A percentile compares a stretch with the other conserved stretches of the same genome.
Evolutionary conservation across 1,140 invertebrate genomes (phyloP).

Genomic region (Sitophilus oryzae): DNA sequence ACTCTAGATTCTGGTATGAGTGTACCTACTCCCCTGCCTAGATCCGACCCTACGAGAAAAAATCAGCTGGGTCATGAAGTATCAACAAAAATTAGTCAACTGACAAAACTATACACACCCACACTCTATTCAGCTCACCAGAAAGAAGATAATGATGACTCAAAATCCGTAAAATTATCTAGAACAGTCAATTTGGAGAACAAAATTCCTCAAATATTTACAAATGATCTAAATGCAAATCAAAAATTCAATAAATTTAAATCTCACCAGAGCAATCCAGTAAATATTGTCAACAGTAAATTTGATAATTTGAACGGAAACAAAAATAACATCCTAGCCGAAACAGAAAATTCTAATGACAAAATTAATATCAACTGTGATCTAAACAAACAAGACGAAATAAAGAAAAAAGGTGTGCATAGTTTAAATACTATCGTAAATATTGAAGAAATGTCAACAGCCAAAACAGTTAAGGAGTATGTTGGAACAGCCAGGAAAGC

Average conservation of each 20-base stretch:
- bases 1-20: no score
- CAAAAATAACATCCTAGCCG: neutral
- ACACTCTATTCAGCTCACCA: constrained; percentile 6
- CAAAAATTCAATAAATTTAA: neutral
- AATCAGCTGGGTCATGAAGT: constrained; percentile 1
- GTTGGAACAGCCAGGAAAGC: constrained; percentile 21
- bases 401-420: neutral
- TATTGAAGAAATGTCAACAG: neutral
- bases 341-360: neutral
- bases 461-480: constrained; percentile 13
- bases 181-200: no score
- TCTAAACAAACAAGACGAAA: neutral
- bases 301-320: constrained; percentile 4
- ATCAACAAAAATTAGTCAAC: constrained; percentile 20
- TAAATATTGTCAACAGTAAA: constrained; percentile 4
- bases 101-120: constrained; percentile 13
- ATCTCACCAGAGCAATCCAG: neutral
- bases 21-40: constrained; percentile 3
- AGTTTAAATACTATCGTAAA: neutral
- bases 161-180: no score
- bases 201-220: constrained; percentile 1
- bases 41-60: constrained; percentile 7
- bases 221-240: constrained; percentile 7
- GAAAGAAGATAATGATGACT: no score
- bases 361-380: no score